A percentile compares a stretch with the other conserved stretches of the same genome.
phyloP scores from a whole-genome alignment of 2,797 vertebrate species.

The Psittacula echo region DNA sequence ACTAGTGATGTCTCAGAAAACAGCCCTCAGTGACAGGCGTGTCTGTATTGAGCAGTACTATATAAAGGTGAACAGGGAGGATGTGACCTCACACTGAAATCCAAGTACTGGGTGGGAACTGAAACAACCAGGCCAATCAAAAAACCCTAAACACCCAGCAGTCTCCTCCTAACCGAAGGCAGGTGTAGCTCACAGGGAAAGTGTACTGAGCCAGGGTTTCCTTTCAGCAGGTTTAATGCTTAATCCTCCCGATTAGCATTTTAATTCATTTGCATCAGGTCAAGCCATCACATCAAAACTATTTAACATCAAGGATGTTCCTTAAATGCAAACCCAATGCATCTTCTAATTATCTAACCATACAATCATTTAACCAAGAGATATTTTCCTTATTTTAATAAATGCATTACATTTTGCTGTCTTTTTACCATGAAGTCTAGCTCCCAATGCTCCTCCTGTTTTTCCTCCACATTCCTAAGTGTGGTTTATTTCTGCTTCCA shows the following conservation, averaged over 20 bases:
- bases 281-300: background rate
- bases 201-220: background rate
- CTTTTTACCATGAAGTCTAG: background rate
- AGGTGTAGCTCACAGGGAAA: background rate
- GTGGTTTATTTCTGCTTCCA: background rate
- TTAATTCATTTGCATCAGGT: background rate
- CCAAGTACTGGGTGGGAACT: background rate
- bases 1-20: background rate
- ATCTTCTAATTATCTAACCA: background rate
- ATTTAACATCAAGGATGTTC: background rate
- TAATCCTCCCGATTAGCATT: background rate
- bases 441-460: background rate
- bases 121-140: background rate
- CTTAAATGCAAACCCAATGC: background rate
- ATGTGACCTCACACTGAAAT: background rate
- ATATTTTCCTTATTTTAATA: background rate
- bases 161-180: background rate
- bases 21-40: background rate
- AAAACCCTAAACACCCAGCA: background rate
- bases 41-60: background rate
- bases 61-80: accelerated
- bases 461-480: accelerated
- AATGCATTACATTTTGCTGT: background rate
- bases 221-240: background rate
- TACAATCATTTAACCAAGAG: background rate